Evolutionary conservation across 2,113 vertebrate species (phyloP).

Genomic region (Chaetorhynchus papuensis): DNA sequence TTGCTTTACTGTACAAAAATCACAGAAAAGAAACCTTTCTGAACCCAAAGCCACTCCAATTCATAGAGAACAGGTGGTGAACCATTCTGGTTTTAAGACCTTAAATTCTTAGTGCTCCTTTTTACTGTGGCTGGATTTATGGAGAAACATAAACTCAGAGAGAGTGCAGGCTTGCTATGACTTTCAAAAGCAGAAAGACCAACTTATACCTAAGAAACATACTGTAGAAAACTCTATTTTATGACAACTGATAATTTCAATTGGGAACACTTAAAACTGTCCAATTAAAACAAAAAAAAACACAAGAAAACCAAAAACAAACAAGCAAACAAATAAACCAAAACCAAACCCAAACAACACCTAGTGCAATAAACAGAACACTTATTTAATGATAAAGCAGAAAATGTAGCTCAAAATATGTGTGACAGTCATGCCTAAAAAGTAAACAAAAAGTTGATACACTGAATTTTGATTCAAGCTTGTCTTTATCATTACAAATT

Average conservation of each 20-base stretch:
- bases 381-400: conserved; percentile 31
- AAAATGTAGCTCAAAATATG: conserved; percentile 5
- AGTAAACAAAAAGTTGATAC: background rate
- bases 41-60: background rate
- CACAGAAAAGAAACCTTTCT: background rate
- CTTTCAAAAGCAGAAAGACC: background rate
- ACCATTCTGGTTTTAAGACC: background rate
- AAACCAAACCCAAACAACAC: background rate
- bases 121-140: background rate
- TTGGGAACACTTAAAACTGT: conserved; percentile 24
- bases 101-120: background rate
- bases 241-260: conserved; percentile 26
- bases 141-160: background rate
- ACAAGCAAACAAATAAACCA: background rate
- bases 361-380: background rate
- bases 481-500: background rate
- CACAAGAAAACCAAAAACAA: background rate
- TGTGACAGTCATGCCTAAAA: background rate
- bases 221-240: background rate
- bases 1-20: background rate
- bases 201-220: background rate
- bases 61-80: background rate
- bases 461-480: background rate
- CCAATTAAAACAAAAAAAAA: conserved; percentile 1
- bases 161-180: background rate